Base-by-base conservation (phyloP, 2,888 invertebrate species). In the Phania funesta region DNA sequence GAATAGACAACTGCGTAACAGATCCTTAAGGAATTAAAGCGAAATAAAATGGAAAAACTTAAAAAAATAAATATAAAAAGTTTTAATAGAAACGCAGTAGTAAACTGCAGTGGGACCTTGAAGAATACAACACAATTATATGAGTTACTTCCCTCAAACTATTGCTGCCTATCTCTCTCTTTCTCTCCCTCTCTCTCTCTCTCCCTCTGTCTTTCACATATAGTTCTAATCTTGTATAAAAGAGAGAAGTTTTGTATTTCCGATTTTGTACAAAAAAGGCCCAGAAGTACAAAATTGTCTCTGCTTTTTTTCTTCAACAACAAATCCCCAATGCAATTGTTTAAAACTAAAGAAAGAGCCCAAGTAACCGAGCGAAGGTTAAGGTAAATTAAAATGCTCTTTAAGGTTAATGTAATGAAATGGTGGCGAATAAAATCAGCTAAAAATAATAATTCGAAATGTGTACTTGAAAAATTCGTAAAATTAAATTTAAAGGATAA, bases 1-100 rank as follows among this genome's bases (percentile, higher is more conserved):
- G 52, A 62, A 54, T 11, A 77, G 62, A 77, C 68, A 70, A 68
- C 44, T 68, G 68, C 68, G 52, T 77, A 70, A 54, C 76, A 70
- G 22, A 38, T 54, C 76, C 76, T 16, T 20, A 32, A 44, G 52
- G 76, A 68, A 60, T 54, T 54, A 7, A 13, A 52, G 13, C 3
- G 26, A 50, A 41, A 62, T 6, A 62, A 38, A 29, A 52, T 5
- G 11, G 5, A 29, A 41, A 50, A 41, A 24, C 8, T 4, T 1
- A 13, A 11, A 18, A 26, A 48, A 71, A 48, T 24, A 29, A 68
- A 54, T 5, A 52, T 52, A 9, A 70, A 71, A 50, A 35, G 13
- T 32, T 8, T 5, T 1, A 18, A 32, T 11, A 52, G 13, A 50
- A 64, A 22, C 65, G 44, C 74, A 46, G 8, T 35, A 18, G 18